Evolutionary conservation across 2,888 invertebrate species (phyloP), one percentile per base, ranked within the genome.

Genomic region (Herminia tarsipennalis): DNA sequence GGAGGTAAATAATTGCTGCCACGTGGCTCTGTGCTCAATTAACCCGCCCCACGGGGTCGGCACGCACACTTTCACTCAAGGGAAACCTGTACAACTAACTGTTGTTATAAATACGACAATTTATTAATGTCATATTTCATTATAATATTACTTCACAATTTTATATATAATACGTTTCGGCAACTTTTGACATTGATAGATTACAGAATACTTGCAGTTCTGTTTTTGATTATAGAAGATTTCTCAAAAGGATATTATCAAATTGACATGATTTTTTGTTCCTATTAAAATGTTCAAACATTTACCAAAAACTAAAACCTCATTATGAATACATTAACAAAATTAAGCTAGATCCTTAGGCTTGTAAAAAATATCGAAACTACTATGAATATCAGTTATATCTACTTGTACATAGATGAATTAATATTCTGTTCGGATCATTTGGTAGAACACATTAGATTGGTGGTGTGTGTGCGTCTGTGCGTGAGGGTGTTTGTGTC

Each of bases 1-100:
- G 76, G 66, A 81, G 78, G 90, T 91, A 90, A 91, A 90, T 91
- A 90, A 90, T 91, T 90, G 87, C 54, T 82, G 53, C 81, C 90
- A 91, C 90, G 90, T 90, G 90, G 83, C 67, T 56, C 60, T 62
- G 65, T 66, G 76, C 76, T 76, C 87, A 88, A 88, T 88, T 88
- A 89, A 80, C 80, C 78, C 70, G 65, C 76, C 75, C 73, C 71
- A 61, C 63, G 75, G 79, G 81, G 80, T 70, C 64, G 76, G 56
- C 72, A 66, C 80, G 79, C 78, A 72, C 78, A 78, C 79, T 77
- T 73, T 73, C 78, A 64, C 73, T 78, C 68, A 78, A 77, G 65
- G 70, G 66, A 66, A 73, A 76, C 70, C 72, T 76, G 66, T 72
- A 73, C 75, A 73, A 73, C 66, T 61, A 47, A 56, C 54, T 66